phyloP scores from a whole-genome alignment of 2,113 vertebrate genomes.

The Cyrtonyx montezumae region DNA sequence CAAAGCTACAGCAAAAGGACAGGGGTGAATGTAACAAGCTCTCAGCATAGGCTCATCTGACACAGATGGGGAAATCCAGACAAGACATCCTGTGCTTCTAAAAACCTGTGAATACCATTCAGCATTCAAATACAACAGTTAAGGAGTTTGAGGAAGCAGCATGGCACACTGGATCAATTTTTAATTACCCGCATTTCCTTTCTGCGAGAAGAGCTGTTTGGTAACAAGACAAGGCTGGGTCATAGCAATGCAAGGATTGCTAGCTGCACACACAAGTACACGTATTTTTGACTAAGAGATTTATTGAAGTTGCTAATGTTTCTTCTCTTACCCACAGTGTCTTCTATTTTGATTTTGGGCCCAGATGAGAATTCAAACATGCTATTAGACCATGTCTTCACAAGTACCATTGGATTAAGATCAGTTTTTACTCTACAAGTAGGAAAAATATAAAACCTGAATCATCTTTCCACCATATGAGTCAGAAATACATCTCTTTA shows the following conservation, averaged over 20 bases:
- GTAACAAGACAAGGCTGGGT: background rate
- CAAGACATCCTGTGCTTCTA: background rate
- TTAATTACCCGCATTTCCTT: background rate
- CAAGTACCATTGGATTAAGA: background rate
- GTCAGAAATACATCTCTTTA: constrained; percentile 7
- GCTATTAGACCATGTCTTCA: background rate
- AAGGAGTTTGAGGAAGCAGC: background rate
- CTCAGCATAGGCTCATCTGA: rapidly evolving
- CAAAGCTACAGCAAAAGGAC: background rate
- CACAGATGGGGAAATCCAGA: background rate
- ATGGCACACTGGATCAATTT: rapidly evolving
- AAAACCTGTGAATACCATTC: background rate
- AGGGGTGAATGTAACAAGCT: background rate
- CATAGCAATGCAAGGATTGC: background rate
- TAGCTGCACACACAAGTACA: background rate
- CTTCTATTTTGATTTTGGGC: constrained; percentile 28
- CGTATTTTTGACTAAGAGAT: background rate
- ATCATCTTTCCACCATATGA: background rate
- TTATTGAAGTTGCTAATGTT: background rate
- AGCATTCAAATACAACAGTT: background rate
- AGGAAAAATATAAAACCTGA: constrained; percentile 27
- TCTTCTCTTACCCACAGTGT: background rate
- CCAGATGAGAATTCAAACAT: background rate
- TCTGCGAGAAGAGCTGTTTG: background rate
- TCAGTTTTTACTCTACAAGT: background rate